Conservation (phyloP, 1,140 invertebrate species). For the Zaprionus gabonicus region DNA sequence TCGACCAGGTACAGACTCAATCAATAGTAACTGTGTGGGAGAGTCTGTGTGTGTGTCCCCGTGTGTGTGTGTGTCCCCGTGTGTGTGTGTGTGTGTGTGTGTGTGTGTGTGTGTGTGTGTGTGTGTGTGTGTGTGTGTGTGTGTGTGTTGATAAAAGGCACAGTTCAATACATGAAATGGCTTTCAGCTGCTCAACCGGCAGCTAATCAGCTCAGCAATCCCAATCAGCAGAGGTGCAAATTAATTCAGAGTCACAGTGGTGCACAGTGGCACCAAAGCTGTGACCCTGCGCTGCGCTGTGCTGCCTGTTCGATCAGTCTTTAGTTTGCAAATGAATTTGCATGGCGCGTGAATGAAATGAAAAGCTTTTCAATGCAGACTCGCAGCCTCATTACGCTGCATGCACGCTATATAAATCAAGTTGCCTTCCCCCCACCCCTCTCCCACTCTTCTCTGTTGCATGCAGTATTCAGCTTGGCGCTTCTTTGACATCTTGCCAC, state of each 20-base stretch:
- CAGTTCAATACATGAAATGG: slow-evolving; percentile 25
- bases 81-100: neutral
- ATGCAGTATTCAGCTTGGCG: neutral
- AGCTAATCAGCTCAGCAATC: slow-evolving; percentile 24
- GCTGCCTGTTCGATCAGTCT: neutral
- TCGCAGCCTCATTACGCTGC: neutral
- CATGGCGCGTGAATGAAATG: neutral
- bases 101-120: neutral
- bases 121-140: neutral
- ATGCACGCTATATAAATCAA: neutral
- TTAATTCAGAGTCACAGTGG: slow-evolving; percentile 20
- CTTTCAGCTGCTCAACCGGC: slow-evolving; percentile 9
- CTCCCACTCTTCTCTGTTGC: neutral
- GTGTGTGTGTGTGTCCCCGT: neutral
- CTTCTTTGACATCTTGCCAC: neutral
- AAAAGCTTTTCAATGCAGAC: neutral
- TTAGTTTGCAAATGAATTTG: neutral
- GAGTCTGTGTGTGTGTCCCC: slow-evolving; percentile 6
- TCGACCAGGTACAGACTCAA: slow-evolving; percentile 17
- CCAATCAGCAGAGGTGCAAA: slow-evolving; percentile 27
- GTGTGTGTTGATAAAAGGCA: neutral
- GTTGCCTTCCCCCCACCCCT: too few relatives aligned
- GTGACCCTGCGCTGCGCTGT: neutral
- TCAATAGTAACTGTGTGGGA: neutral
- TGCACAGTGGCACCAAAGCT: neutral